Base-by-base conservation (phyloP, 2,888 invertebrate genomes). In the Nemotelus nigrinus region DNA sequence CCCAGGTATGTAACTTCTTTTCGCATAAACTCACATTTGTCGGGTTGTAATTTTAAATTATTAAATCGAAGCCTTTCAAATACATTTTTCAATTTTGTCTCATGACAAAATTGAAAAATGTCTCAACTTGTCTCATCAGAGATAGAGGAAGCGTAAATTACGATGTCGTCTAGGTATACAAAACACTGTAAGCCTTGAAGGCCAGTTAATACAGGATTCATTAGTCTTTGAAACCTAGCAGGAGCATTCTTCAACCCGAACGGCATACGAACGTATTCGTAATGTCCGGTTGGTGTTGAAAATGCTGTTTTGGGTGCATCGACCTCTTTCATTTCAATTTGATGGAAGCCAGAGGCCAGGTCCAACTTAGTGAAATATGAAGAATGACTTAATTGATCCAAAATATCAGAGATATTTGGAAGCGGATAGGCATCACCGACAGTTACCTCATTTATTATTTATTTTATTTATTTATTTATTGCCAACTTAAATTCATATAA, bases 181-280 rank as follows among this genome's bases (percentile, higher is more conserved):
- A 85, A 79, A 70, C 84, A 85, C 79, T 83, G 81, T 3, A 81
- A 77, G 0, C 83, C 83, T 80, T 83, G 83, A 3, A 85, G 65
- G 2, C 85, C 85, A 45, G 82, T 71, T 8, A 87, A 76, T 0
- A 86, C 82, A 64, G 81, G 82, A 65, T 85, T 83, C 85, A 86
- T 87, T 67, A 84, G 77, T 2, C 85, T 67, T 80, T 86, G 86
- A 68, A 87, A 86, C 0, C 85, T 85, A 0, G 83, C 83, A 0
- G 87, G 87, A 0, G 86, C 85, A 76, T 85, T 85, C 81, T 84
- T 84, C 7, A 87, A 82, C 2, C 84, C 86, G 78, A 86, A 84
- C 0, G 84, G 84, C 84, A 85, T 84, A n/a, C 79, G 41, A 3
- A 53, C 57, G 45, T 65, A 81, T 43, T 80, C 60, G 47, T 77